Base-by-base conservation (phyloP, 2,113 vertebrate genomes). In the Dolichotis patagonum region DNA sequence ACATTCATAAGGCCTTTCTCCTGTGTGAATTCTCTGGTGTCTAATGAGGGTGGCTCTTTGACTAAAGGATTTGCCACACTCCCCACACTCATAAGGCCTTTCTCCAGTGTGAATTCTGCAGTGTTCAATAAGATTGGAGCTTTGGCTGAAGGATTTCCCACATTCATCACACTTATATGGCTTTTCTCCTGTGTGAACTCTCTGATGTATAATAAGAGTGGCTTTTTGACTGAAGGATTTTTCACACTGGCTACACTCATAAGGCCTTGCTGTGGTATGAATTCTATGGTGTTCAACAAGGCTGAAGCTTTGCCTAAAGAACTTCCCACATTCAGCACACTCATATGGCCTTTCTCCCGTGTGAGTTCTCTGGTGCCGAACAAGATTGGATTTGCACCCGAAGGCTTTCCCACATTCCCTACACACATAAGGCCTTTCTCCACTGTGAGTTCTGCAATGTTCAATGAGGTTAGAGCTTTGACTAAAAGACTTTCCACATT, bases 21-120 rank as follows among this genome's bases (percentile, higher is more conserved):
- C 73, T 2, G 73, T 77, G 73, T 77, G 73, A 77, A 77, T 43
- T 77, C 73, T 77, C 26, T 77, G 73, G 73, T 77, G 73, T 43
- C 73, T 77, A 77, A 77, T 46, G 41, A 77, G 73, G 41, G 73
- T 77, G 26, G 73, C 73, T 46, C 89, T 77, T 77, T 77, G 73
- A 77, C 73, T 77, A 77, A 77, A 77, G 24, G 41, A 43, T 77
- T 77, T 77, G 69, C 69, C 69, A 73, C 69, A 73, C 20, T 73
- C 69, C 13, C 12, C 63, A 60, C 84, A 96, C 7, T 94, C 80
- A 20, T 93, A 96, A 13, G 96, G 92, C 52, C 89, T 93, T 60
- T 98, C 94, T 94, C 98, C 95, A 9, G 97, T 97, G 88, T 97
- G 96, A 91, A 95, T 92, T 69, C 90, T 91, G 20, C 86, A 83